phyloP scores from a whole-genome alignment of 2,113 vertebrate genomes.

The Plestiodon gilberti region DNA sequence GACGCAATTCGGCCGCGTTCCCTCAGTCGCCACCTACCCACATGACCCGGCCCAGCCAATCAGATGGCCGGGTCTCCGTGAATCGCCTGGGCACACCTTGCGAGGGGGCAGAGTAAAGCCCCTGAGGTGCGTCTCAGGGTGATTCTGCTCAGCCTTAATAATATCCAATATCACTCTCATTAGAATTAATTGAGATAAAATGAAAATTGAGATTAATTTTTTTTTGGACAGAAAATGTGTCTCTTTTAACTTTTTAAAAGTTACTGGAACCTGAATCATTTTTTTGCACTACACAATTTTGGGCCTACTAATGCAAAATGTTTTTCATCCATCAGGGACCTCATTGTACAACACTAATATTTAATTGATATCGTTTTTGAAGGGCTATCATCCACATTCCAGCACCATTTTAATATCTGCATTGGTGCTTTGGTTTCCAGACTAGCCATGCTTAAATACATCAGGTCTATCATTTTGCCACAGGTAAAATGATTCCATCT shows the following conservation, averaged over 20 bases:
- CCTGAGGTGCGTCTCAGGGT: no score
- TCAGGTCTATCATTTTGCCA: background rate
- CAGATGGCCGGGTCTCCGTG: no score
- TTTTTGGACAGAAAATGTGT: constrained; percentile 32
- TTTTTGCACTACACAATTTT: constrained; percentile 30
- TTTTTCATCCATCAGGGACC: constrained; percentile 7
- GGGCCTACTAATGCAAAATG: constrained; percentile 19
- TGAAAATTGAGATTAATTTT: no score
- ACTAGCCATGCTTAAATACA: background rate
- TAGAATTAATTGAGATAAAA: no score
- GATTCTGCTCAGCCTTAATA: no score
- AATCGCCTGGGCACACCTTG: no score
- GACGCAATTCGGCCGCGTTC: no score
- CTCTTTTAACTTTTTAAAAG: constrained; percentile 16
- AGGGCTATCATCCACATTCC: constrained; percentile 46
- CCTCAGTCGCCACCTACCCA: no score
- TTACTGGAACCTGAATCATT: constrained; percentile 16
- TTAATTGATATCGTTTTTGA: constrained; percentile 49
- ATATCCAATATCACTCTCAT: background rate
- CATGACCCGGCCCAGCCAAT: no score
- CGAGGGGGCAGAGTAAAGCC: no score
- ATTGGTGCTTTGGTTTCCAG: background rate
- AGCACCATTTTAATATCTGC: constrained; percentile 44
- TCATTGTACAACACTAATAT: constrained; percentile 33
- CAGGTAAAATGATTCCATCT: background rate